Evolutionary conservation across 2,797 vertebrate species (phyloP).

Genomic region (Pteronotus mesoamericanus): DNA sequence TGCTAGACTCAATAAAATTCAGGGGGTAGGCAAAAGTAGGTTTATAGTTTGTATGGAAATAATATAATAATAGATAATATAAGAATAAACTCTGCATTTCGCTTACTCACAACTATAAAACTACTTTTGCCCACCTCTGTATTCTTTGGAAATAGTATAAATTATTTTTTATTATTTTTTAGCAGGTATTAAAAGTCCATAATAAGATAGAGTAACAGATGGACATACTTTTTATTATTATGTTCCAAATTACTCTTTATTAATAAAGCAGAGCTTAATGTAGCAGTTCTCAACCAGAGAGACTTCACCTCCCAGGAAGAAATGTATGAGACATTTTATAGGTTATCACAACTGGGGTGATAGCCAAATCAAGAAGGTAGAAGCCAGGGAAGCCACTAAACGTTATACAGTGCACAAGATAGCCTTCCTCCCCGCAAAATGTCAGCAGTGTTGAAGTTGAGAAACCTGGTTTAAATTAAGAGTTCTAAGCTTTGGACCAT

Average conservation of each 20-base stretch:
- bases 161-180: background rate
- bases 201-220: slow-evolving; percentile 4
- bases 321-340: background rate
- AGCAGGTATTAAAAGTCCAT: background rate
- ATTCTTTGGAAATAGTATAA: background rate
- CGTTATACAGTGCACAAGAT: background rate
- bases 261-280: background rate
- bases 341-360: background rate
- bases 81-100: too few relatives aligned
- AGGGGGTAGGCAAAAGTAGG: background rate
- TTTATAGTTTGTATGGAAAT: too few relatives aligned
- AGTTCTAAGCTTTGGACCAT: background rate
- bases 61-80: too few relatives aligned
- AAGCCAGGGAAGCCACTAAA: background rate
- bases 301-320: background rate
- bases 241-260: background rate
- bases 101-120: too few relatives aligned
- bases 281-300: background rate
- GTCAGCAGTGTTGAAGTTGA: background rate
- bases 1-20: background rate
- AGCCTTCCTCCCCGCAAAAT: background rate
- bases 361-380: background rate
- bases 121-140: background rate
- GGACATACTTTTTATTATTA: background rate
- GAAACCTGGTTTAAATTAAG: background rate